Percentiles rank a stretch among this genome's conserved stretches.
phyloP scores from a whole-genome alignment of 1,140 invertebrate genomes.

The Euwallacea fornicatus region DNA sequence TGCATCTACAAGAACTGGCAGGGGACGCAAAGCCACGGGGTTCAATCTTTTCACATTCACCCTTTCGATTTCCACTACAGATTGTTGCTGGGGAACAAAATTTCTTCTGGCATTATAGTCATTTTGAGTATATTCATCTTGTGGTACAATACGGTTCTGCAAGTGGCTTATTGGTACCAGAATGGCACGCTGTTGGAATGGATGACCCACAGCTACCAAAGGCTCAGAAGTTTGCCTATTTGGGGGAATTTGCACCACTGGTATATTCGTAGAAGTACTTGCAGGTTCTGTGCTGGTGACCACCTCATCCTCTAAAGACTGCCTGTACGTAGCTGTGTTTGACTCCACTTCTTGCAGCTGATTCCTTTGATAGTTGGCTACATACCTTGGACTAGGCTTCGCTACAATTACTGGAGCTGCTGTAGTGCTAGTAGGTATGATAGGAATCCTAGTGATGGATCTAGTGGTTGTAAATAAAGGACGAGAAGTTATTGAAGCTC shows the following conservation, averaged over 20 bases:
- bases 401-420: constrained; percentile 47
- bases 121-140: constrained; percentile 40
- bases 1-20: constrained; percentile 51
- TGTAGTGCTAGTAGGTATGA: constrained; percentile 42
- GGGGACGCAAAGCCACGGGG: constrained; percentile 42
- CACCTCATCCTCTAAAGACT: constrained; percentile 31
- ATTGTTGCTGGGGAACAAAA: constrained; percentile 35
- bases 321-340: constrained; percentile 39
- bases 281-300: constrained; percentile 41
- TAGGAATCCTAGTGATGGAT: constrained; percentile 41
- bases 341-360: constrained; percentile 39
- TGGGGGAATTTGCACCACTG: constrained; percentile 49
- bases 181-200: constrained; percentile 55
- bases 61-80: constrained; percentile 41
- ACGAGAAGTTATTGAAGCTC: constrained; percentile 59
- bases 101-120: constrained; percentile 39
- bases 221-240: constrained; percentile 48
- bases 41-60: constrained; percentile 45
- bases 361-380: constrained; percentile 43
- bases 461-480: constrained; percentile 67
- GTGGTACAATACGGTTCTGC: constrained; percentile 47
- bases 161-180: constrained; percentile 55
- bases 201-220: constrained; percentile 55
- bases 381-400: constrained; percentile 48
- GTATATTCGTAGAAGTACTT: constrained; percentile 40